Evolutionary conservation across 2,113 vertebrate genomes (phyloP).

Genomic region (Athene noctua): DNA sequence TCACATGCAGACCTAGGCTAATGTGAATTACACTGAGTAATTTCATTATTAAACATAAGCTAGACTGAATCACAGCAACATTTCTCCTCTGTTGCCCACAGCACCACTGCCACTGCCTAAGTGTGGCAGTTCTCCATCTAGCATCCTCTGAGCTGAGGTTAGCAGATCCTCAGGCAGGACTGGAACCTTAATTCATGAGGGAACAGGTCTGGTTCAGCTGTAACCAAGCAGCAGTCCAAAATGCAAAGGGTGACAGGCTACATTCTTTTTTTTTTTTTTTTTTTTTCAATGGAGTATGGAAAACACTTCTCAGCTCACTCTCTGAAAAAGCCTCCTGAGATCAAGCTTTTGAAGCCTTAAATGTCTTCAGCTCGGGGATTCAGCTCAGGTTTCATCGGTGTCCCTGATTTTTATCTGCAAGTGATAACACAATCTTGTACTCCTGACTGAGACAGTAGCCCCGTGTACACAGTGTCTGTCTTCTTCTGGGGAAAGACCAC

Average conservation of each 20-base stretch:
- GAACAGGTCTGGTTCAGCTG: background rate
- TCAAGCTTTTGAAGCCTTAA: background rate
- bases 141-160: background rate
- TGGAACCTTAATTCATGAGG: background rate
- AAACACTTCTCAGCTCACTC: background rate
- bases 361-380: background rate
- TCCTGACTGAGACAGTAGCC: background rate
- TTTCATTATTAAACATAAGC: constrained; percentile 25
- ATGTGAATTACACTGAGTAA: background rate
- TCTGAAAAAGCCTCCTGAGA: background rate
- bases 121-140: background rate
- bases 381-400: background rate
- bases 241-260: background rate
- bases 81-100: background rate
- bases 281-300: background rate
- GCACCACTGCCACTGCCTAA: background rate
- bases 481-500: background rate
- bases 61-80: background rate
- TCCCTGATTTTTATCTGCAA: background rate
- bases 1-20: background rate
- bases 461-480: background rate
- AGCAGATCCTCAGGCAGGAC: background rate
- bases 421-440: background rate
- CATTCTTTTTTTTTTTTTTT: background rate
- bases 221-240: background rate